Evolutionary conservation across 1,140 invertebrate species (phyloP).

Genomic region (Wasmannia auropunctata): DNA sequence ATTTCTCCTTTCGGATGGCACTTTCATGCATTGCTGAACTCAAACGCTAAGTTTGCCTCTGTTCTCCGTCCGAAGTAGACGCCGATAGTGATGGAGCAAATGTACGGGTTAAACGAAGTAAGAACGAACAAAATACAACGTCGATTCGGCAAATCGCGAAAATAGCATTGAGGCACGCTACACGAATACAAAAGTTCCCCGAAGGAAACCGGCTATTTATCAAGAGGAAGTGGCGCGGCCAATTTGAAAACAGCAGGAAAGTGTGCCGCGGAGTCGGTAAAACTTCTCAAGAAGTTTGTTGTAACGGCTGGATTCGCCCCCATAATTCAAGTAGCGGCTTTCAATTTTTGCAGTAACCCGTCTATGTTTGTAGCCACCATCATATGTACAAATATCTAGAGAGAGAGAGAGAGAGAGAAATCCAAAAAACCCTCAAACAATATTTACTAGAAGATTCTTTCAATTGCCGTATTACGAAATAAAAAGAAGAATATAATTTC

Average conservation of each 20-base stretch:
- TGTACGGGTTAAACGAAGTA: constrained; percentile 56
- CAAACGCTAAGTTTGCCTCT: constrained; percentile 54
- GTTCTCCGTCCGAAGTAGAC: constrained; percentile 29
- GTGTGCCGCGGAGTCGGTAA: constrained; percentile 47
- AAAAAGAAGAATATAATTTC: background rate
- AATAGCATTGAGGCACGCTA: constrained; percentile 63
- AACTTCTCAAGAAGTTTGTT: constrained; percentile 64
- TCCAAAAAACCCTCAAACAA: too few relatives aligned
- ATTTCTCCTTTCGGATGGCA: constrained; percentile 44
- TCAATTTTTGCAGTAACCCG: constrained; percentile 52
- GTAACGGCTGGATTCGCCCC: constrained; percentile 58
- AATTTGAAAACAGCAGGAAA: constrained; percentile 73
- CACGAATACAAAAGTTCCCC: constrained; percentile 64
- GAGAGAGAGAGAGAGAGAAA: background rate
- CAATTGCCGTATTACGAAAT: background rate
- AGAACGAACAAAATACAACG: constrained; percentile 53
- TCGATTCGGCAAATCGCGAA: constrained; percentile 57
- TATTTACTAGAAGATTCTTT: too few relatives aligned
- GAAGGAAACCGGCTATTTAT: constrained; percentile 69
- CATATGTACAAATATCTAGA: constrained; percentile 42
- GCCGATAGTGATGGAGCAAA: constrained; percentile 45
- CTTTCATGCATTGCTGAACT: constrained; percentile 58
- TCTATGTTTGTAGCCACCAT: constrained; percentile 53
- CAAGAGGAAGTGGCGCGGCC: constrained; percentile 66
- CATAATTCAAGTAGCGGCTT: constrained; percentile 66